Evolutionary conservation across 2,888 invertebrate genomes (phyloP).

Genomic region (Aphrophora alni): DNA sequence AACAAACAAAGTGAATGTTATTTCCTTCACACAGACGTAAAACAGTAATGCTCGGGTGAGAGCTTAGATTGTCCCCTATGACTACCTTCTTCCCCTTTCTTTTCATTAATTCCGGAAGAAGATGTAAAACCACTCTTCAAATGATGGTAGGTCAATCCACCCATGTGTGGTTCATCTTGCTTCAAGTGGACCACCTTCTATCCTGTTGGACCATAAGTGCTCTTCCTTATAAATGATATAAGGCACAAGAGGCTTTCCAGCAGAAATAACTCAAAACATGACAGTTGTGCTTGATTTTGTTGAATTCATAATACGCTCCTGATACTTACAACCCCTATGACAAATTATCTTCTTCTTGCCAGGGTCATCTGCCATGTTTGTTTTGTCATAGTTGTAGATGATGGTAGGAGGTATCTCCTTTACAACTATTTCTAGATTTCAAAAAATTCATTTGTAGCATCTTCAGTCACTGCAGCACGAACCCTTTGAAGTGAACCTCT

Average conservation of each 20-base stretch:
- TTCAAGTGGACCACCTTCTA: slow-evolving; percentile 54
- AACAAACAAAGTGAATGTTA: slow-evolving; percentile 51
- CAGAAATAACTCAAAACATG: slow-evolving; percentile 56
- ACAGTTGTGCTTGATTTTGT: slow-evolving; percentile 51
- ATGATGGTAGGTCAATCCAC: slow-evolving; percentile 55
- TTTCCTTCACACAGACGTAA: slow-evolving; percentile 41
- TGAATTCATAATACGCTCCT: slow-evolving; percentile 53
- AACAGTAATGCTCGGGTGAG: slow-evolving; percentile 41
- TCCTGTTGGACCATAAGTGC: slow-evolving; percentile 56
- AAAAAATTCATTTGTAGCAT: slow-evolving; percentile 22
- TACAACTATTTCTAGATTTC: background rate
- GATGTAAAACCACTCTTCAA: slow-evolving; percentile 54
- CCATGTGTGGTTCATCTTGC: slow-evolving; percentile 55
- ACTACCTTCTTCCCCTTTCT: slow-evolving; percentile 38
- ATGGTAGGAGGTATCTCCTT: slow-evolving; percentile 46
- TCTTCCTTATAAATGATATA: slow-evolving; percentile 58
- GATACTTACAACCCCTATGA: slow-evolving; percentile 53
- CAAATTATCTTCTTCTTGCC: slow-evolving; percentile 50
- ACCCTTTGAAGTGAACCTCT: slow-evolving; percentile 27
- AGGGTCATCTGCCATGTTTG: slow-evolving; percentile 54
- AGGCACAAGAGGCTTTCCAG: slow-evolving; percentile 54
- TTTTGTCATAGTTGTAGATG: slow-evolving; percentile 55
- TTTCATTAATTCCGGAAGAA: slow-evolving; percentile 46
- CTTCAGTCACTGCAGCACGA: slow-evolving; percentile 28
- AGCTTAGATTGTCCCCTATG: slow-evolving; percentile 46